phyloP scores from a whole-genome alignment of 2,113 vertebrate species.

The Prietella phreatophila region DNA sequence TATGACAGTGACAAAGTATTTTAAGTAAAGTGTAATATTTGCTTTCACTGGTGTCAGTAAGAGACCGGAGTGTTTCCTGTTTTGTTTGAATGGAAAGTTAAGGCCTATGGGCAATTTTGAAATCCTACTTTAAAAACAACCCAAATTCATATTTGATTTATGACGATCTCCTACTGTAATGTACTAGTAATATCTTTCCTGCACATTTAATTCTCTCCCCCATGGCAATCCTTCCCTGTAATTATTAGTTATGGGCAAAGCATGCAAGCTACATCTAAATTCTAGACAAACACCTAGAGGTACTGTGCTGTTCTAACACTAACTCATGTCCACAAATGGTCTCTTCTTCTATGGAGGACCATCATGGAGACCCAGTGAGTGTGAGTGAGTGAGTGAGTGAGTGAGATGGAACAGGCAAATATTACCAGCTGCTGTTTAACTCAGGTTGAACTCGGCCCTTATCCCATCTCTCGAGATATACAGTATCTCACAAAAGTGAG shows the following conservation, averaged over 20 bases:
- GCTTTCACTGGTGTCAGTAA: not conserved
- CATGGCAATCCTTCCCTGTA: not conserved
- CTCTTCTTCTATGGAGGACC: not conserved
- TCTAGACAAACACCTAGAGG: not conserved
- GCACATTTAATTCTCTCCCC: not conserved
- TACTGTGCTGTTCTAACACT: not conserved
- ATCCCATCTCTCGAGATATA: too few species aligned
- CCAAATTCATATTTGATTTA: constrained; percentile 23
- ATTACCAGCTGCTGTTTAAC: too few species aligned
- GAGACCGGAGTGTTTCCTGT: not conserved
- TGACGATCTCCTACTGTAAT: constrained; percentile 5
- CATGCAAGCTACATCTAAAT: not conserved
- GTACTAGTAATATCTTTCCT: constrained; percentile 8
- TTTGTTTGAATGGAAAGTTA: not conserved
- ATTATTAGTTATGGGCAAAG: not conserved
- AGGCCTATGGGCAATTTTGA: not conserved
- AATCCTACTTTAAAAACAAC: not conserved
- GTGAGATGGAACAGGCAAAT: not conserved
- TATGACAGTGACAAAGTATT: not conserved
- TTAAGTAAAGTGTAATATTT: not conserved
- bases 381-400: not conserved
- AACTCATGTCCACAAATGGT: not conserved
- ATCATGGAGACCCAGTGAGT: not conserved
- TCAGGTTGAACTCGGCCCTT: too few species aligned
- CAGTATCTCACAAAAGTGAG: too few species aligned